A percentile compares a stretch with the other conserved stretches of the same genome.
Conservation (phyloP, 2,797 vertebrate genomes). For the Pteronotus mesoamericanus region DNA sequence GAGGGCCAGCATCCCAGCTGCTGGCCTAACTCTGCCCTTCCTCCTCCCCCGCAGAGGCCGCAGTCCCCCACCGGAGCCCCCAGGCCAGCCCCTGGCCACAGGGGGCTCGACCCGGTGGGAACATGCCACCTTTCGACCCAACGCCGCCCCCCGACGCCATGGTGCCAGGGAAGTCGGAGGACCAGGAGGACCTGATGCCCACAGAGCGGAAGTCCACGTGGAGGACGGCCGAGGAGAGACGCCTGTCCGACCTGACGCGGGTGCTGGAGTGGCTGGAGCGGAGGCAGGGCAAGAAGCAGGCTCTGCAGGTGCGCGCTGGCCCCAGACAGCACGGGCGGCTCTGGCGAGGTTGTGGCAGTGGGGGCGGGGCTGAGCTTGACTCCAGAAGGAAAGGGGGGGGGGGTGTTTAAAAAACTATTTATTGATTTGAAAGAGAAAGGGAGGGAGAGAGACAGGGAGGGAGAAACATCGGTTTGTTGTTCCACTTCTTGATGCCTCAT, state of each 20-base stretch:
- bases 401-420: no score
- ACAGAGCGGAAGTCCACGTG: constrained; percentile 43
- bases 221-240: not conserved
- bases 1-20: not conserved
- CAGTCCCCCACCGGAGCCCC: not conserved
- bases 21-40: not conserved
- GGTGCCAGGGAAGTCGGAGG: not conserved
- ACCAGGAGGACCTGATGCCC: not conserved
- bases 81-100: not conserved
- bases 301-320: not conserved
- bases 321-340: rapidly evolving
- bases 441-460: no score
- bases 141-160: rapidly evolving
- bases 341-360: rapidly evolving
- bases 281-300: constrained; percentile 23
- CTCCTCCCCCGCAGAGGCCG: not conserved
- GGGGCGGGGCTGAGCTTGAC: not conserved
- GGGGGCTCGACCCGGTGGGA: not conserved
- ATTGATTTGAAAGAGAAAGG: no score
- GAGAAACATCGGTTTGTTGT: no score
- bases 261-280: constrained; percentile 60
- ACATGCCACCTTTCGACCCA: rapidly evolving
- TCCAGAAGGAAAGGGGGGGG: not conserved
- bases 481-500: no score
- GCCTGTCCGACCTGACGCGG: constrained; percentile 37